A percentile compares a stretch with the other conserved stretches of the same genome.
Evolutionary conservation across 2,888 invertebrate species (phyloP).

Genomic region (Athripsodes cinereus): DNA sequence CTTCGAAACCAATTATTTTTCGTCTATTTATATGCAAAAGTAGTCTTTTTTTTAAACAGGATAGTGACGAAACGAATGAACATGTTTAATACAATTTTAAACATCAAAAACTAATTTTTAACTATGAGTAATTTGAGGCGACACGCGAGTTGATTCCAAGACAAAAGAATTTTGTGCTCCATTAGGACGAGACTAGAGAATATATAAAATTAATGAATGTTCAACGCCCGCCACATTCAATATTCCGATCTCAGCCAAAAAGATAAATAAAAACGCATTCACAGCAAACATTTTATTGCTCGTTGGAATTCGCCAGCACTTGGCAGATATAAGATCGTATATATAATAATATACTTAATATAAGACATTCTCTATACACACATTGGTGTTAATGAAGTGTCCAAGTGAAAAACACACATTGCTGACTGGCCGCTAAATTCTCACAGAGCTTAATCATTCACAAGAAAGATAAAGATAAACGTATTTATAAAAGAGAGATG

Average conservation of each 20-base stretch:
- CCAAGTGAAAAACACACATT: slow-evolving; percentile 13
- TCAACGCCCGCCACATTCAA: background rate
- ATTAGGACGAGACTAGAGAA: background rate
- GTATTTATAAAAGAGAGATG: background rate
- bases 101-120: too few species aligned
- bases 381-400: slow-evolving; percentile 16
- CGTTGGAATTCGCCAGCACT: background rate
- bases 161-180: background rate
- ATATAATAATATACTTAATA: too few species aligned
- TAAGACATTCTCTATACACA: too few species aligned
- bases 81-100: too few species aligned
- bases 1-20: too few species aligned
- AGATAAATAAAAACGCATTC: background rate
- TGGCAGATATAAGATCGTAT: too few species aligned
- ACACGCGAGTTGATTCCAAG: background rate
- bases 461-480: background rate
- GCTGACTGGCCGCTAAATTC: slow-evolving; percentile 17
- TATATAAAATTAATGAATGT: background rate
- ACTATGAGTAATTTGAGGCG: background rate
- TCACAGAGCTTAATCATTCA: slow-evolving; percentile 17
- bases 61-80: too few species aligned
- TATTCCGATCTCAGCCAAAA: too few species aligned
- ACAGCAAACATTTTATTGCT: background rate
- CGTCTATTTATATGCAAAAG: too few species aligned
- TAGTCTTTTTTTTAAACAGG: too few species aligned